Evolutionary conservation across 1,140 invertebrate genomes (phyloP), one percentile per base, ranked within the genome.

Genomic region (Gonioctena quinquepunctata): DNA sequence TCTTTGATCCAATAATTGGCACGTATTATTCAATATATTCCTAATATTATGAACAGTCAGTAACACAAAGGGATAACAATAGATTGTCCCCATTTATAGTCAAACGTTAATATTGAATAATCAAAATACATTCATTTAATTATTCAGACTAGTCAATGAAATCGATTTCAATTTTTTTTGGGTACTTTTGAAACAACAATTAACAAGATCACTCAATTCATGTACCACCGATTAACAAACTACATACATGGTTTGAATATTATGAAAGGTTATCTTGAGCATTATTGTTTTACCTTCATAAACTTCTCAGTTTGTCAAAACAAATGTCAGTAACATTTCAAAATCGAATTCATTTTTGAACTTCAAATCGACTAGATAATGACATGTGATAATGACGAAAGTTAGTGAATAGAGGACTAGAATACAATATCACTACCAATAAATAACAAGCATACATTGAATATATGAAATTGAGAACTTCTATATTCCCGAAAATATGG

Each of bases 1-100:
- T 61, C 65, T 72, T 67, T 61, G 33, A 50, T 75, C 66, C 60
- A 70, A 57, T 65, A 72, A 72, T 76, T 76, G 75, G 75, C 72
- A 74, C 72, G 68, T 63, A 11, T 27, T 67, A 19, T 42, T 18
- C 42, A 56, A 28, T 22, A 25, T 56, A 67, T 27, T 56, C 33
- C 65, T 67, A 67, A 57, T 69, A 54, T 71, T 67, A 69, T 57
- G 66, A 70, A 73, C 68, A 66, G 59, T 66, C 69, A 71, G 50
- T 71, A 74, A 70, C 72, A 74, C 65, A 76, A 66, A 79, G 74
- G 73, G 74, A 76, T 77, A 77, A 77, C 74, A 76, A 77, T 64
- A 79, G 77, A 79, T 79, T 79, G 77, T 79, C 77, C 76, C 76
- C 68, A 79, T 75, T n/a, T 79, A 79, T 79, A 79, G 77, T 79